Base-by-base conservation (phyloP, 2,888 invertebrate genomes). In the Phalangium opilio region DNA sequence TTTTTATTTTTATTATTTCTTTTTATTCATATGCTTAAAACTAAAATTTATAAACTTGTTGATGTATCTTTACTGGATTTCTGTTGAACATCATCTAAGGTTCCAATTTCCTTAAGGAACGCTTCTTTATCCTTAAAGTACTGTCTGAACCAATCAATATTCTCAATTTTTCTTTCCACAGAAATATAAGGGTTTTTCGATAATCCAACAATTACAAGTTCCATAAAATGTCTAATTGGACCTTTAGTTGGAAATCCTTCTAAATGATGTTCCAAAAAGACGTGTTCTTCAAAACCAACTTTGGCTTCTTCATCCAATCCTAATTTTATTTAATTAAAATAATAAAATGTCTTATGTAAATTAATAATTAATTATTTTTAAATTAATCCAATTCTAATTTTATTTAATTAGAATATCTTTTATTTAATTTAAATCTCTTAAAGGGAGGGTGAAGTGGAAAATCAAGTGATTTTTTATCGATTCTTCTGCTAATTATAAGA, bases 181-280 rank as follows among this genome's bases (percentile, higher is more conserved):
- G 83, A 83, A 59, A 95, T 73, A 66, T 84, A 87, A 0, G 89
- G 81, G 70, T 96, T 98, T 67, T 91, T 91, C 0, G 91, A 89
- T 1, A 98, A 72, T 4, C 95, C 96, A 0, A 82, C 77, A 57
- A 84, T 82, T 0, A 96, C 93, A 5, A 96, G 71, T 62, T 98
- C 93, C 96, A 98, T 96, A 64, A 91, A 98, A 66, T 95, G 87
- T 7, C 90, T 74, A 55, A 98, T 73, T 0, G 96, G 95, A 0
- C 95, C 96, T 57, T 73, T 77, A 41, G 70, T 73, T 0, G 96
- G 95, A 63, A 96, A 95, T 83, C 89, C 89, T 1, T 74, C 76
- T 14, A 96, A 70, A 62, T 85, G 79, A 14, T 77, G 71, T 52
- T 95, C 93, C 11, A 96, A 70, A 67, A 98, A 93, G 20, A 98